phyloP scores from a whole-genome alignment of 1,140 invertebrate genomes.

The Ephestia elutella region DNA sequence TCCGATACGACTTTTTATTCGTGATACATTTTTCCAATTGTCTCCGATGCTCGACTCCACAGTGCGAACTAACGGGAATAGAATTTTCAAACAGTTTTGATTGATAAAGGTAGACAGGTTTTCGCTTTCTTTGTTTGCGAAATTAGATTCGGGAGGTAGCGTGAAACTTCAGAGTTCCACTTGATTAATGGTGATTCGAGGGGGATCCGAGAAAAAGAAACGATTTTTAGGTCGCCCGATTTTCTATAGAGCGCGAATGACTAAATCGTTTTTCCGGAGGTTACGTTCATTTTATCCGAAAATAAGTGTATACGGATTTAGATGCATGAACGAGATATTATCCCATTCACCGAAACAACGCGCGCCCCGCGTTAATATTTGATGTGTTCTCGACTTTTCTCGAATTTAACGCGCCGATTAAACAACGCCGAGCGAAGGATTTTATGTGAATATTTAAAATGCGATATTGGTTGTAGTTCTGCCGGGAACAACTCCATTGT shows the following conservation, averaged over 20 bases:
- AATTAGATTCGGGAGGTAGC: conserved; percentile 70
- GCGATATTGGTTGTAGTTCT: conserved; percentile 68
- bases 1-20: conserved; percentile 71
- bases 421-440: conserved; percentile 68
- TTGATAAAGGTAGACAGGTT: conserved; percentile 73
- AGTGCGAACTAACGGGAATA: conserved; percentile 69
- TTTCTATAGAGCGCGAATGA: conserved; percentile 55
- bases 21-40: conserved; percentile 74
- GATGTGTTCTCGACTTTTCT: conserved; percentile 72
- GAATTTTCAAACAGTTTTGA: conserved; percentile 73
- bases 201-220: conserved; percentile 52
- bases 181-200: conserved; percentile 70
- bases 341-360: conserved; percentile 69
- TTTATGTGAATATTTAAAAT: conserved; percentile 73
- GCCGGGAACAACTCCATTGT: conserved; percentile 42
- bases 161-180: conserved; percentile 68
- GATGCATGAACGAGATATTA: conserved; percentile 65
- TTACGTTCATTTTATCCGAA: conserved; percentile 43
- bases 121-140: conserved; percentile 73
- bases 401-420: conserved; percentile 72
- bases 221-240: conserved; percentile 48
- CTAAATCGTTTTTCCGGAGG: conserved; percentile 32
- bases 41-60: conserved; percentile 59
- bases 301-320: conserved; percentile 57
- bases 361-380: conserved; percentile 65